Evolutionary conservation across 1,140 invertebrate species (phyloP).

Genomic region (Episyrphus balteatus): DNA sequence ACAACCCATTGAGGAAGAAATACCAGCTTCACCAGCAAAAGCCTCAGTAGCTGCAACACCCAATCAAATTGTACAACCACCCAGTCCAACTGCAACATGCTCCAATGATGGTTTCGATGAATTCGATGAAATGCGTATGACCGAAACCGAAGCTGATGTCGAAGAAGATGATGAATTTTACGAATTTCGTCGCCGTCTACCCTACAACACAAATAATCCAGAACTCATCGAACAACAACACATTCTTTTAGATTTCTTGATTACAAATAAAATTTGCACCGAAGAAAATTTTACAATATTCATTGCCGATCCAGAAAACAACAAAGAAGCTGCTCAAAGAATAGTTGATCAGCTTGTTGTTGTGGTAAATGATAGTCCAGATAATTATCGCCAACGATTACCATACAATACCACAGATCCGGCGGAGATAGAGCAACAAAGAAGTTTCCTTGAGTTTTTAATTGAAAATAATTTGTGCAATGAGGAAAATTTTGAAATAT

Average conservation of each 20-base stretch:
- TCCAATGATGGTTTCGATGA: too few relatives aligned
- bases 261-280: constrained; percentile 28
- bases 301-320: constrained; percentile 27
- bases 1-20: neutral
- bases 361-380: constrained; percentile 13
- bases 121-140: constrained; percentile 8
- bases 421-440: constrained; percentile 4
- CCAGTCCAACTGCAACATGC: neutral
- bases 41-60: neutral
- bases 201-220: constrained; percentile 25
- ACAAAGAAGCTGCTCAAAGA: constrained; percentile 24
- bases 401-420: constrained; percentile 13
- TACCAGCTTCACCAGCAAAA: neutral
- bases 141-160: constrained; percentile 10
- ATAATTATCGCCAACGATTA: constrained; percentile 8
- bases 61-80: neutral
- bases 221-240: constrained; percentile 22
- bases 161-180: constrained; percentile 10
- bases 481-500: constrained; percentile 13
- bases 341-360: constrained; percentile 25
- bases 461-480: constrained; percentile 11
- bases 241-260: constrained; percentile 26
- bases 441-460: constrained; percentile 7
- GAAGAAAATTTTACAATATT: constrained; percentile 33
- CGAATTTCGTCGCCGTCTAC: constrained; percentile 20